Conservation (phyloP, 2,888 invertebrate species). For the Mesorhabditis belari region DNA sequence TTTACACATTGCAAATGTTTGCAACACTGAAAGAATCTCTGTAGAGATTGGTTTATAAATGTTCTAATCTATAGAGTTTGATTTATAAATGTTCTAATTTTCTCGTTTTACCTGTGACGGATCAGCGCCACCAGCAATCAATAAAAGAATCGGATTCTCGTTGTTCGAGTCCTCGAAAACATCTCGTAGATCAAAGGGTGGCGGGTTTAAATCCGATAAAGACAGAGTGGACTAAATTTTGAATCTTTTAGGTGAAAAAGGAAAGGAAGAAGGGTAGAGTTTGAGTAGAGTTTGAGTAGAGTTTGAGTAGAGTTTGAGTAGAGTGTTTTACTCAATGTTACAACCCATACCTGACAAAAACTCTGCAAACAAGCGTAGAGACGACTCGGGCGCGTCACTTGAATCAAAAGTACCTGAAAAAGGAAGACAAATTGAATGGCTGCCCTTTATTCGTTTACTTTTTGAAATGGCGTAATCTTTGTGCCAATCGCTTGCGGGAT, state of each 20-base stretch:
- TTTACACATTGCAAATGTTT: background rate
- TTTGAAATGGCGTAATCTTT: slow-evolving; percentile 71
- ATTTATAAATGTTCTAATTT: too few species aligned
- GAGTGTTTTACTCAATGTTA: too few species aligned
- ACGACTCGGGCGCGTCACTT: slow-evolving; percentile 76
- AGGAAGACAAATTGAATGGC: background rate
- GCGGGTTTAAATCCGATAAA: slow-evolving; percentile 55
- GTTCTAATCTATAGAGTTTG: background rate
- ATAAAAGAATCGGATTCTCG: slow-evolving; percentile 71
- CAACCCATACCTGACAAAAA: slow-evolving; percentile 58
- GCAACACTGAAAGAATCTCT: slow-evolving; percentile 3
- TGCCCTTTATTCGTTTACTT: slow-evolving; percentile 56
- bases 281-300: too few species aligned
- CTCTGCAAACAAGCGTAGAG: slow-evolving; percentile 70
- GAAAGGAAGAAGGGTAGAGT: too few species aligned
- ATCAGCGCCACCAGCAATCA: slow-evolving; percentile 82
- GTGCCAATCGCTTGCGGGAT: slow-evolving; percentile 61
- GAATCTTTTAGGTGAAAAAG: too few species aligned
- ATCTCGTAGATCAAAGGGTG: slow-evolving; percentile 61
- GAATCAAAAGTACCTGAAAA: slow-evolving; percentile 66
- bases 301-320: too few species aligned
- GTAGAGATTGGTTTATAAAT: background rate
- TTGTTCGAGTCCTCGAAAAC: slow-evolving; percentile 59
- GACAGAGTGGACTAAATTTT: background rate
- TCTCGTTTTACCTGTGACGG: slow-evolving; percentile 62